Conservation (phyloP, 2,797 vertebrate species). For the Mormyrops boulengeri region DNA sequence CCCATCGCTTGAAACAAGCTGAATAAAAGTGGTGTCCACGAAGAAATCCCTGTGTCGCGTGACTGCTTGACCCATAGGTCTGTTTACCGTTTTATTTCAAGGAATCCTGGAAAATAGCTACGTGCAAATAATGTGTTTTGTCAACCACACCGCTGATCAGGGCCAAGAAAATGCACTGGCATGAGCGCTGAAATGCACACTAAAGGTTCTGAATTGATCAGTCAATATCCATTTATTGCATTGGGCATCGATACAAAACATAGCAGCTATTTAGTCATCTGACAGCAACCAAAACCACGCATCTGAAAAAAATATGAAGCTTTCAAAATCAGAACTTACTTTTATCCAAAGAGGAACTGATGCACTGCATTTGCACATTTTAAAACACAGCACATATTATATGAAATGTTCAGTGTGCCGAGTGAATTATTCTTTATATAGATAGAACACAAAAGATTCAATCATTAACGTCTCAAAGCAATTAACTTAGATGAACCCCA, state of each 20-base stretch:
- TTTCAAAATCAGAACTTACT: not conserved
- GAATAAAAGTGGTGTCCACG: not conserved
- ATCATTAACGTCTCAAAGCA: constrained; percentile 21
- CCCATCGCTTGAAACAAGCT: not conserved
- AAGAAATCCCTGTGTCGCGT: not conserved
- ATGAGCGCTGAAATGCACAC: not conserved
- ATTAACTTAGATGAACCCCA: constrained; percentile 18
- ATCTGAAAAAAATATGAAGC: not conserved
- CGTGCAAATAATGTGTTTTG: not conserved
- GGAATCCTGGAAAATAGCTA: not conserved
- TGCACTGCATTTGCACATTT: not conserved
- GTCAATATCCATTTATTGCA: not conserved
- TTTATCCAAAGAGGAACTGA: not conserved
- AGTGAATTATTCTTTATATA: not conserved
- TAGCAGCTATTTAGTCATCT: not conserved
- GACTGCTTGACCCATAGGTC: not conserved
- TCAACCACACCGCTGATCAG: not conserved
- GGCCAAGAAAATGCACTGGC: not conserved
- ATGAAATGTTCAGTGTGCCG: not conserved
- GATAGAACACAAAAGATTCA: constrained; percentile 16
- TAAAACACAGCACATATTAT: not conserved
- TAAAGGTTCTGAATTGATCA: not conserved
- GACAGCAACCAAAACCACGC: not conserved
- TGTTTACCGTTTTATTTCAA: not conserved
- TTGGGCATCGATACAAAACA: not conserved